Evolutionary conservation across 2,113 vertebrate species (phyloP).

Genomic region (Clinocottus analis): DNA sequence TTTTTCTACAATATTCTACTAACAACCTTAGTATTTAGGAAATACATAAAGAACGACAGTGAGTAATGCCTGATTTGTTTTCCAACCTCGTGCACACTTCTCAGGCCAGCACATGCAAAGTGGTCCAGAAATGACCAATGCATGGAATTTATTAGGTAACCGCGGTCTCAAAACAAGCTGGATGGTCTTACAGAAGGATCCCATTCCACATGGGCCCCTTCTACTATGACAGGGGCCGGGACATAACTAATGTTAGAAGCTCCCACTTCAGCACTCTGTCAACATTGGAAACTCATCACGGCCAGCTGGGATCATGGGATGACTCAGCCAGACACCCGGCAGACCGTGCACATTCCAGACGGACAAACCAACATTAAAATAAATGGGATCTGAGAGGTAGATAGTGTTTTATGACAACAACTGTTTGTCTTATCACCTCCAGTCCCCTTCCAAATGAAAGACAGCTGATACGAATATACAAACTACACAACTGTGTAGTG

Average conservation of each 20-base stretch:
- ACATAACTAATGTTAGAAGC: constrained; percentile 76
- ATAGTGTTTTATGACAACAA: constrained; percentile 6
- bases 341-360: constrained; percentile 27
- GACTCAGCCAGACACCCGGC: constrained; percentile 46
- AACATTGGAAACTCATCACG: constrained; percentile 57
- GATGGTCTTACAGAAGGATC: constrained; percentile 63
- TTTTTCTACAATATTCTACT: too few relatives aligned
- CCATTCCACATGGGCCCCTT: constrained; percentile 62
- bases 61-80: constrained; percentile 11
- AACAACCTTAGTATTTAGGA: too few relatives aligned
- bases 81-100: neutral
- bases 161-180: constrained; percentile 41
- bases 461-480: constrained; percentile 4
- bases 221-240: constrained; percentile 66
- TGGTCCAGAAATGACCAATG: constrained; percentile 7
- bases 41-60: neutral
- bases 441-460: constrained; percentile 6
- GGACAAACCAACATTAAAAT: constrained; percentile 9
- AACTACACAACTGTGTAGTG: neutral
- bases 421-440: neutral
- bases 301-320: constrained; percentile 43
- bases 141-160: constrained; percentile 46
- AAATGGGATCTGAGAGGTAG: constrained; percentile 8
- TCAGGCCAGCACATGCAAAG: constrained; percentile 14
- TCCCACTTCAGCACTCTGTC: constrained; percentile 68